Evolutionary conservation across 2,797 vertebrate species (phyloP), one percentile per base, ranked within the genome.

Genomic region (Echeneis naucrates): DNA sequence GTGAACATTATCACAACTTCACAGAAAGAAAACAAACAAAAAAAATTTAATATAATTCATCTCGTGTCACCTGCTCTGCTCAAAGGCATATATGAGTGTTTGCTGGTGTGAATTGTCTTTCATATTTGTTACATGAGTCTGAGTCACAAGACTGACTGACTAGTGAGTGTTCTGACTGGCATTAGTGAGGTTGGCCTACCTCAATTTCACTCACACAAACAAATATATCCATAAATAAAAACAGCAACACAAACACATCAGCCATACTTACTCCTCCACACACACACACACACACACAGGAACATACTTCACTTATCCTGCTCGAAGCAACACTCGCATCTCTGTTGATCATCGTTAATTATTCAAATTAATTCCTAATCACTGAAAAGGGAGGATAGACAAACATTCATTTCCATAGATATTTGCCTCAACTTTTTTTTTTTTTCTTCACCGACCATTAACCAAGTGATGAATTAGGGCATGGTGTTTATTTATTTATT

Each of bases 281-380:
- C 58, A 50, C 51, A 1, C 52, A 33, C 52, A 33, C 52, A 42
- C 59, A 50, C 60, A 30, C 21, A 27, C 44, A 69, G n/a, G n/a
- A 30, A 66, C 80, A 71, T 16, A 54, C 62, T 65, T 74, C 77
- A 84, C 53, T 82, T 81, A 77, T 75, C 82, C 77, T 85, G 76
- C 86, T 61, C 55, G 38, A 61, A 81, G 83, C 86, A 80, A 82
- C 87, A 87, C 88, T 88, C 80, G 90, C 88, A 89, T 93, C 91
- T 87, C 86, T 92, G 92, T 90, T 93, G 84, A 94, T 91, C 89
- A 89, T 79, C 67, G 63, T 91, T 92, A 93, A 91, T 89, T 92
- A 93, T 94, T 94, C 90, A 93, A 94, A 94, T 94, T 72, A 90
- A 94, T 93, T 94, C 87, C 87, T 92, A 91, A 93, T 93, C 90